A percentile compares a stretch with the other conserved stretches of the same genome.
phyloP scores from a whole-genome alignment of 2,888 invertebrate species.

The Hartigia nigra region DNA sequence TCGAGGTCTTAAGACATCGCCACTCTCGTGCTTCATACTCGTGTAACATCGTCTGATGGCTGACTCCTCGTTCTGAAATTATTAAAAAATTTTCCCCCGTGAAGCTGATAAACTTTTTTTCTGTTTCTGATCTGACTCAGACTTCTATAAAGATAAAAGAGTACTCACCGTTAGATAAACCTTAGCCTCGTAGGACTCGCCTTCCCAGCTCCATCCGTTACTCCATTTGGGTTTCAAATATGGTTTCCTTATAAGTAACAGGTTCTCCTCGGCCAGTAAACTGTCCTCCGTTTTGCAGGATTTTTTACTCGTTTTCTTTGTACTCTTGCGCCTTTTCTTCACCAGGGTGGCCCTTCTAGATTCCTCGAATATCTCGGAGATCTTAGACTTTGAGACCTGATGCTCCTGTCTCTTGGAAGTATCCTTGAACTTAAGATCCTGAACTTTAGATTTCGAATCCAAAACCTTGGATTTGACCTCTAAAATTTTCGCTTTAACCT shows the following conservation, averaged over 20 bases:
- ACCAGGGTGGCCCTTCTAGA: conserved; percentile 35
- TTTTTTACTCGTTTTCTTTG: conserved; percentile 63
- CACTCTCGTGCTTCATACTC: conserved; percentile 87
- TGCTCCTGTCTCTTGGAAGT: not conserved
- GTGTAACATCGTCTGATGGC: conserved; percentile 87
- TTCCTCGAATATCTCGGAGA: conserved; percentile 30
- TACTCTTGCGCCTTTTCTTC: conserved; percentile 66
- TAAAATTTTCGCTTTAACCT: conserved; percentile 35
- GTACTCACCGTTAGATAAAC: conserved; percentile 86
- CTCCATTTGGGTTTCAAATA: conserved; percentile 79
- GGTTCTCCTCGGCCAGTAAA: conserved; percentile 59
- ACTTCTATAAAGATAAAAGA: not conserved
- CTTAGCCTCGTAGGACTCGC: conserved; percentile 83
- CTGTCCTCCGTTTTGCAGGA: conserved; percentile 58
- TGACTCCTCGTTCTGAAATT: conserved; percentile 78
- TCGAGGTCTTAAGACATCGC: conserved; percentile 85
- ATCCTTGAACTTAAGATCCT: conserved; percentile 28
- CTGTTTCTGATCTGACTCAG: not conserved
- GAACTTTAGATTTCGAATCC: conserved; percentile 31
- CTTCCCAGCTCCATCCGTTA: conserved; percentile 94
- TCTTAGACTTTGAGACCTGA: conserved; percentile 16
- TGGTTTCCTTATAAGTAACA: conserved; percentile 62
- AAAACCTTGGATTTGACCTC: conserved; percentile 34
- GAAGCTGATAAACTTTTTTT: not conserved
- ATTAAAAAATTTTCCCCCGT: not conserved